Conservation (phyloP, 2,797 vertebrate genomes). For the Ceryle rudis region DNA sequence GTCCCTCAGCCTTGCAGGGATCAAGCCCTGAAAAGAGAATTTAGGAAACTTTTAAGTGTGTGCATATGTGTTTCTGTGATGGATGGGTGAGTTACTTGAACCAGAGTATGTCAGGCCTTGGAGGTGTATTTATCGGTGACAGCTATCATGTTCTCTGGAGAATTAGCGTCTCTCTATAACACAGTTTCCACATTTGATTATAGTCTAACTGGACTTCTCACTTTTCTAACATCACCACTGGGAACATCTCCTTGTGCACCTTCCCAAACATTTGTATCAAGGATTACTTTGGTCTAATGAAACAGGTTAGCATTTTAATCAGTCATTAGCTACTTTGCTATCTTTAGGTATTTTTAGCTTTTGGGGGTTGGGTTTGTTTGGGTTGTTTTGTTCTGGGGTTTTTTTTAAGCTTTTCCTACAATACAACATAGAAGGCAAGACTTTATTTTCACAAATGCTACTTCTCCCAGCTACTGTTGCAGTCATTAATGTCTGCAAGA, state of each 20-base stretch:
- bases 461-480: not conserved
- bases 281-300: not conserved
- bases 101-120: constrained; percentile 12
- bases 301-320: not conserved
- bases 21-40: constrained; percentile 16
- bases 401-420: not conserved
- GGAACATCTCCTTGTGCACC: not conserved
- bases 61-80: not conserved
- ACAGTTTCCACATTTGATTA: not conserved
- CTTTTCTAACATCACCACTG: not conserved
- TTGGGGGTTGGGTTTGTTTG: fast-evolving
- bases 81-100: constrained; percentile 32
- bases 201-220: not conserved
- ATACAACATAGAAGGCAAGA: not conserved
- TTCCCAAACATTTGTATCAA: not conserved
- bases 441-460: not conserved
- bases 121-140: not conserved
- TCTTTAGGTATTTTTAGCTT: not conserved
- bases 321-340: not conserved
- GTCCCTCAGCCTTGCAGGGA: not conserved
- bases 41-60: not conserved
- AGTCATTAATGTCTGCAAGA: not conserved
- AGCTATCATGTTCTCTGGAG: constrained; percentile 23
- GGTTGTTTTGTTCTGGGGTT: not conserved
- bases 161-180: not conserved